Evolutionary conservation across 1,140 invertebrate species (phyloP), one percentile per base, ranked within the genome.

Genomic region (Drosophila athabasca): DNA sequence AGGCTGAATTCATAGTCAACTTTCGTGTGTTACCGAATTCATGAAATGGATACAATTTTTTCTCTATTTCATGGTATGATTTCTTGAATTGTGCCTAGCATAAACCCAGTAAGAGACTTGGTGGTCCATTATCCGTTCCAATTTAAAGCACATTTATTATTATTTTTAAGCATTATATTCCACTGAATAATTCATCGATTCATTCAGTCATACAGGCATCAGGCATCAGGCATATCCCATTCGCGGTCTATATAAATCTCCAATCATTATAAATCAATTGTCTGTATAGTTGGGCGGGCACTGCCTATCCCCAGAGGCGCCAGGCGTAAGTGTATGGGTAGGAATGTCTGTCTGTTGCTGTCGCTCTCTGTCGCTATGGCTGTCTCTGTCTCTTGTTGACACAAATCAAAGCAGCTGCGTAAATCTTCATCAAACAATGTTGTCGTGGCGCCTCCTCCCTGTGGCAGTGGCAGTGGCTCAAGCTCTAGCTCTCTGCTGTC

Each of bases 351-450:
- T 57, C 49, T 54, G 52, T 46, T 26, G 45, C 26, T 53, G 65
- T 55, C 50, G 39, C 49, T 26, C 51, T 72, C 41, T 67, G 65
- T 55, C 50, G n/a, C n/a, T n/a, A n/a, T n/a, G n/a, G 45, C 26
- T 53, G 65, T 55, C 50, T 44, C 49, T 26, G 55, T 72, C 41
- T 67, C 62, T 62, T 83, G 82, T 88, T 88, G 82, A 82, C 83
- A 87, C 75, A 87, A 87, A 87, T 87, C 82, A 87, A 88, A 87
- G 82, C 71, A 88, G 46, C 74, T 78, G 64, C 82, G 79, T 88
- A 87, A 87, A 88, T 87, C 82, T 87, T 87, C 83, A 87, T 87
- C 79, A 88, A 82, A 65, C 59, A 57, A 50, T 46, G 41, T 69
- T 68, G 51, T 69, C 50, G 26, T 52, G 35, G 29, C 61, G 45